These are phyloP conservation scores for Drosophila lowei DNA, from an alignment of 1,140 invertebrate species.

Conservation along the genomic window DNA sequence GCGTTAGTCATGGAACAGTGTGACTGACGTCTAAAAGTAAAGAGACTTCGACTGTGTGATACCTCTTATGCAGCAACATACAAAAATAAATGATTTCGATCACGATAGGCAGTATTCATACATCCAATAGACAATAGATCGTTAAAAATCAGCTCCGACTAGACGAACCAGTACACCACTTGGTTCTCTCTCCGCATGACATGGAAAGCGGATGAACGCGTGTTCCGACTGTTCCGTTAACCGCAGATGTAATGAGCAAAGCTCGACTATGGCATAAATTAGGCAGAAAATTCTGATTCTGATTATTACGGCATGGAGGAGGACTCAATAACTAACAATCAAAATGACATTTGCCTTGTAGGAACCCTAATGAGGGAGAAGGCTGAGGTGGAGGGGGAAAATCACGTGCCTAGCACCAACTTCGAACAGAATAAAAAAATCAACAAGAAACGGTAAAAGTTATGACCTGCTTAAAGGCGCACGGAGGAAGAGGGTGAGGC, in stretches of 20 bases:
- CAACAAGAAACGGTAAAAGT: constrained; percentile 20
- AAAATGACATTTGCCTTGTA: constrained; percentile 26
- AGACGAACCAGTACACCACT: not conserved
- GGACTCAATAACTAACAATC: constrained; percentile 22
- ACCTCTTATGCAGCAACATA: too few species aligned
- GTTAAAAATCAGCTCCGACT: too few species aligned
- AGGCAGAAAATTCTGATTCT: constrained; percentile 6
- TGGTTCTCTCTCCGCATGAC: not conserved
- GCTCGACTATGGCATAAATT: constrained; percentile 30
- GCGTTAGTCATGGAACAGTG: constrained; percentile 10
- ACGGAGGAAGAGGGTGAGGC: not conserved
- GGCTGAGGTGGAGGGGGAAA: constrained; percentile 1
- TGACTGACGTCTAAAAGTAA: too few species aligned
- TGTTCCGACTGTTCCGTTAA: constrained; percentile 27
- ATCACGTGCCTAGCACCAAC: constrained; percentile 57
- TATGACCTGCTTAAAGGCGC: constrained; percentile 46
- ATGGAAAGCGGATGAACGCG: not conserved
- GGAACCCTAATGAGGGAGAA: constrained; percentile 20
- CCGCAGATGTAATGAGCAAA: constrained; percentile 34
- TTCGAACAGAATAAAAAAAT: constrained; percentile 16
- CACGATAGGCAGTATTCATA: too few species aligned
- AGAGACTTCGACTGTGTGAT: too few species aligned
- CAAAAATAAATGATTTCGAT: too few species aligned
- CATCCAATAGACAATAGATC: too few species aligned
- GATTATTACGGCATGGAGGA: not conserved